These are phyloP conservation scores for Muscina levida DNA, from an alignment of 2,888 invertebrate species.

Conservation along the genomic window DNA sequence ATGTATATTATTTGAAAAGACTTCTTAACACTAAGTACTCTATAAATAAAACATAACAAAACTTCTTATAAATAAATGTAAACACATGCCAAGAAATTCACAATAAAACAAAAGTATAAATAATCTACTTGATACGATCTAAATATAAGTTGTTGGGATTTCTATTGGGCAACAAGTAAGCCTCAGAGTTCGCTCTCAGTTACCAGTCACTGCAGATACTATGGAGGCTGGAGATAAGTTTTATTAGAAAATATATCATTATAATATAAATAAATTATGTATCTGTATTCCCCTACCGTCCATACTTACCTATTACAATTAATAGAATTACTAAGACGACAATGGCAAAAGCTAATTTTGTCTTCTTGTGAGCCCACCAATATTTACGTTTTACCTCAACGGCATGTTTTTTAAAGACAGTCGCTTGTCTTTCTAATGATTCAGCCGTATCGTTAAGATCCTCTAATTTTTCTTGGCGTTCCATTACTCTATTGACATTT, in stretches of 20 bases:
- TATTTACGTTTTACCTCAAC: constrained; percentile 50
- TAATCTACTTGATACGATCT: neutral
- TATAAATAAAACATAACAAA: no score
- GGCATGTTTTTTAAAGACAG: constrained; percentile 44
- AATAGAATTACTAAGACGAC: constrained; percentile 40
- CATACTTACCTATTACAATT: constrained; percentile 54
- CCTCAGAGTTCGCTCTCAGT: neutral
- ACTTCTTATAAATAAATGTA: no score
- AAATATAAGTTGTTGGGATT: neutral
- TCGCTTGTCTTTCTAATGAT: constrained; percentile 41
- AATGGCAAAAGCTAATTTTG: constrained; percentile 55
- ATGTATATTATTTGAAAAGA: no score
- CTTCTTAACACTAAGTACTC: no score
- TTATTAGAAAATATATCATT: neutral
- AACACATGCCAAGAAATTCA: no score
- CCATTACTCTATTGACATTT: constrained; percentile 51
- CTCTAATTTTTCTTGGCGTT: constrained; percentile 48
- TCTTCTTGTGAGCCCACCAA: constrained; percentile 52
- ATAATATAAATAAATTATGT: neutral
- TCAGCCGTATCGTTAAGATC: constrained; percentile 48
- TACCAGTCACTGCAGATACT: constrained; percentile 1
- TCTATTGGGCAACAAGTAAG: neutral
- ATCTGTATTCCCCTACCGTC: neutral
- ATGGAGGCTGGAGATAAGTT: constrained; percentile 15
- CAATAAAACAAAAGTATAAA: neutral